Evolutionary conservation across 2,113 vertebrate species (phyloP).

Genomic region (Formicarius rufipectus): DNA sequence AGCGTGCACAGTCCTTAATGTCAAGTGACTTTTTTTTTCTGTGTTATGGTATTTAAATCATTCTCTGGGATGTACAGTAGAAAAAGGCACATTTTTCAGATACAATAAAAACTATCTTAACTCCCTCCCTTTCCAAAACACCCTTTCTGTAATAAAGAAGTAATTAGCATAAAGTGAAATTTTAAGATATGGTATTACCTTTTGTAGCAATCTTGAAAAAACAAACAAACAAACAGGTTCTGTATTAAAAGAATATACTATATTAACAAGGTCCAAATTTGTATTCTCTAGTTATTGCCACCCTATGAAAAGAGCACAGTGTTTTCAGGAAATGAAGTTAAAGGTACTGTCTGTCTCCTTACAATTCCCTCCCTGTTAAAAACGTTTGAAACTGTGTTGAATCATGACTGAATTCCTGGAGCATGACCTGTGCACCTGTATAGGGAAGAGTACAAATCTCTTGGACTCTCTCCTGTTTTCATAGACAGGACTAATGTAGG

Average conservation of each 20-base stretch:
- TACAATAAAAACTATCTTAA: not conserved
- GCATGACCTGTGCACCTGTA: not conserved
- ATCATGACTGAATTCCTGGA: not conserved
- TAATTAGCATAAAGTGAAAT: not conserved
- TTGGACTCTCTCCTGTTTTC: not conserved
- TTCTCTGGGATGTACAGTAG: not conserved
- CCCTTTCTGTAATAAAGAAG: not conserved
- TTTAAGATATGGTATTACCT: not conserved
- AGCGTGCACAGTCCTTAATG: not conserved
- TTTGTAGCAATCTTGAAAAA: not conserved
- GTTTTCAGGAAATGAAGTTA: not conserved
- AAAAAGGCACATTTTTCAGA: not conserved
- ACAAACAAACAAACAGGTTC: not conserved
- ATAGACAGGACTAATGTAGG: accelerated
- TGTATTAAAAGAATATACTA: not conserved
- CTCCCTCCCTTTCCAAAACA: not conserved
- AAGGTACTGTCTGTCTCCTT: not conserved
- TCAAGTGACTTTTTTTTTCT: not conserved
- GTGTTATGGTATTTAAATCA: not conserved
- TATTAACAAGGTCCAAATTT: not conserved
- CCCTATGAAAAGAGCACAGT: not conserved
- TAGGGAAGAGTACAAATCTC: not conserved
- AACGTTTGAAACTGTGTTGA: not conserved
- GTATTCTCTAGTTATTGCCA: not conserved
- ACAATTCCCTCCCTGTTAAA: not conserved